phyloP scores from a whole-genome alignment of 2,888 invertebrate species.

The Melanostoma mellinum region DNA sequence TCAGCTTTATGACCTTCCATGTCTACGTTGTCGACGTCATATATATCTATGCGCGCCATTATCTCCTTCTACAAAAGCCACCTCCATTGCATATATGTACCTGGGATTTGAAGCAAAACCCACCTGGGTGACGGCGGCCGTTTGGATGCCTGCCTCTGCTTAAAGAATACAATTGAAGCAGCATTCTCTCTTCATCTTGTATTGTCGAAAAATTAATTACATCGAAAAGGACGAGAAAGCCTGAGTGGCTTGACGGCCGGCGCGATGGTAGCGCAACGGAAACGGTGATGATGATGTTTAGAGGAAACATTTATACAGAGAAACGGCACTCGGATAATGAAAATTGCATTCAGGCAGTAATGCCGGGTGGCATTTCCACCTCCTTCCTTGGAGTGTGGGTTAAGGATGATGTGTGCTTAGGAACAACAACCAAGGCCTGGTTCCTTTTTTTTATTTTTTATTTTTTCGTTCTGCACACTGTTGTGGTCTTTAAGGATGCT shows the following conservation, averaged over 20 bases:
- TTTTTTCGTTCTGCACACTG: constrained; percentile 8
- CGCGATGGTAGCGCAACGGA: not conserved
- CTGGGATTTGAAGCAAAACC: constrained; percentile 28
- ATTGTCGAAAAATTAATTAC: constrained; percentile 73
- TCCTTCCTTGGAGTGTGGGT: not conserved
- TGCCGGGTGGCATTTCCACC: constrained; percentile 11
- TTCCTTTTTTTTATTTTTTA: constrained; percentile 7
- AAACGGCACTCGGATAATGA: constrained; percentile 65
- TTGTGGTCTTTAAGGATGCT: constrained; percentile 58
- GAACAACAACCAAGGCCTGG: constrained; percentile 60
- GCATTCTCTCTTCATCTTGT: constrained; percentile 62
- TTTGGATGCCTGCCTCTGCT: constrained; percentile 18
- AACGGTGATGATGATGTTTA: constrained; percentile 47
- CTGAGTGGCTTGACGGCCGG: constrained; percentile 61
- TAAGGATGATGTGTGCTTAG: constrained; percentile 38
- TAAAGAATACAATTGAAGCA: constrained; percentile 49
- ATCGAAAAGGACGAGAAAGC: constrained; percentile 61
- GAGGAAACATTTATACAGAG: constrained; percentile 22
- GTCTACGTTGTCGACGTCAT: constrained; percentile 45
- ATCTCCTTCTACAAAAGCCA: constrained; percentile 14
- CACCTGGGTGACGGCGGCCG: constrained; percentile 51
- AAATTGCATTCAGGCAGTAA: constrained; percentile 49
- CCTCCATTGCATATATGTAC: constrained; percentile 28
- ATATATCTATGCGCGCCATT: constrained; percentile 14
- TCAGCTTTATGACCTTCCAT: constrained; percentile 70